Percentiles rank a stretch among this genome's conserved stretches.
Conservation (phyloP, 2,888 invertebrate species). For the Flexamia atlantica region DNA sequence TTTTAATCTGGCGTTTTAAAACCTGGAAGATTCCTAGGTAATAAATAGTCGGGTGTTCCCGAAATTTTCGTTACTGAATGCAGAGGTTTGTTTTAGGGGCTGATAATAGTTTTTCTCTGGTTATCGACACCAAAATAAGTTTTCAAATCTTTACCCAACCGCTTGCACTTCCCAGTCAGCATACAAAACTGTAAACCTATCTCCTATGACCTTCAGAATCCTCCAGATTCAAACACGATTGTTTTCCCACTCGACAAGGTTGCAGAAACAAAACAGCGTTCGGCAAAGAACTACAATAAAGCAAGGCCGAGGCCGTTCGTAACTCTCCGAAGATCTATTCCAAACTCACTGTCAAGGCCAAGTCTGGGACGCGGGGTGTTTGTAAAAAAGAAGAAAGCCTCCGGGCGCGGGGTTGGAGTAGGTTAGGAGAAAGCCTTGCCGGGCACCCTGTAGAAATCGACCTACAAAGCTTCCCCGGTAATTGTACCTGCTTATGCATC, state of each 20-base stretch:
- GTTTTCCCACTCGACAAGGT: conserved; percentile 16
- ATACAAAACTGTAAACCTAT: too few relatives aligned
- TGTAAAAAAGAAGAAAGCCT: conserved; percentile 48
- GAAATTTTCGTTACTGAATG: too few relatives aligned
- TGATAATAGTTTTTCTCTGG: too few relatives aligned
- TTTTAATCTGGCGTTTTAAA: too few relatives aligned
- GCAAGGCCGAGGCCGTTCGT: not conserved
- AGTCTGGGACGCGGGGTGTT: too few relatives aligned
- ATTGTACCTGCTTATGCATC: conserved; percentile 27
- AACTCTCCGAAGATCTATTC: conserved; percentile 9
- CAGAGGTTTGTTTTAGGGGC: too few relatives aligned
- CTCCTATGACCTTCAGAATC: too few relatives aligned
- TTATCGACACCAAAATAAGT: too few relatives aligned
- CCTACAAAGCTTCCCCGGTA: conserved; percentile 47
- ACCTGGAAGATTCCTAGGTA: too few relatives aligned
- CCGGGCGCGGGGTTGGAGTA: not conserved
- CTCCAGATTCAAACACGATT: not conserved
- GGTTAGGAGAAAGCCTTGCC: conserved; percentile 33
- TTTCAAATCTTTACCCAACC: too few relatives aligned
- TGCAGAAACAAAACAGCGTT: not conserved
- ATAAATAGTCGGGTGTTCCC: too few relatives aligned
- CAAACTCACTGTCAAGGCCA: conserved; percentile 27
- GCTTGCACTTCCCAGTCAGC: too few relatives aligned
- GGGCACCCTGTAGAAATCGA: conserved; percentile 35
- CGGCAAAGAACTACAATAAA: not conserved